These are phyloP conservation scores for Petrocephalus schoutedeni DNA, from an alignment of 2,797 vertebrate species.

Conservation along the genomic window DNA sequence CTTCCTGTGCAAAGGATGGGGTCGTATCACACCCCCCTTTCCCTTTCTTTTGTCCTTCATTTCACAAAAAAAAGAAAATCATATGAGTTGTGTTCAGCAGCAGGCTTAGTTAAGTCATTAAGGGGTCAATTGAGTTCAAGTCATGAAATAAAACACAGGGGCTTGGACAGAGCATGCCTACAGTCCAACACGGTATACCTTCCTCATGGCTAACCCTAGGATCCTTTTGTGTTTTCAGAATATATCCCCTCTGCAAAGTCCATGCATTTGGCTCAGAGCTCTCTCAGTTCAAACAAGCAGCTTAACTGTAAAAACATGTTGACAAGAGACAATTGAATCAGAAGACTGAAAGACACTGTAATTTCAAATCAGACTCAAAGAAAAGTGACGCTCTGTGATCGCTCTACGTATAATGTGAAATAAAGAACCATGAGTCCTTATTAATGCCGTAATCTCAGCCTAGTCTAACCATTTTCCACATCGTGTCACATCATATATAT, in stretches of 20 bases:
- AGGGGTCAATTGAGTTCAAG: conserved; percentile 29
- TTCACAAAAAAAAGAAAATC: conserved; percentile 22
- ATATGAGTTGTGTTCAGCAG: conserved; percentile 35
- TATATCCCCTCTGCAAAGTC: conserved; percentile 40
- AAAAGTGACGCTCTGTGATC: background rate
- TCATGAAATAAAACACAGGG: conserved; percentile 28
- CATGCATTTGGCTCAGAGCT: conserved; percentile 36
- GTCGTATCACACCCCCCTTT: conserved; percentile 36
- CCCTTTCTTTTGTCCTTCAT: conserved; percentile 46
- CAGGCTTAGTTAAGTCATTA: conserved; percentile 28
- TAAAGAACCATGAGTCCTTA: background rate
- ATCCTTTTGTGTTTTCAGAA: conserved; percentile 23
- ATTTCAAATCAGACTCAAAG: background rate
- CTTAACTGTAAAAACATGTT: conserved; percentile 34
- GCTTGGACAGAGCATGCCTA: background rate
- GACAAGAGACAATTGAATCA: conserved; percentile 27
- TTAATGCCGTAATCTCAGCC: background rate
- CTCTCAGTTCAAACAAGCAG: conserved; percentile 46
- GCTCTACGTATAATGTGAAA: background rate
- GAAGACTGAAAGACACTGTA: conserved; percentile 3
- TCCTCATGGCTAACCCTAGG: background rate
- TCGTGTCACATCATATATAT: background rate
- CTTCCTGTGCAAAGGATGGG: conserved; percentile 50
- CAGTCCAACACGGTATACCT: background rate
- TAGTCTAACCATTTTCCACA: background rate